phyloP scores from a whole-genome alignment of 2,888 invertebrate genomes.

The Cosmia pyralina region DNA sequence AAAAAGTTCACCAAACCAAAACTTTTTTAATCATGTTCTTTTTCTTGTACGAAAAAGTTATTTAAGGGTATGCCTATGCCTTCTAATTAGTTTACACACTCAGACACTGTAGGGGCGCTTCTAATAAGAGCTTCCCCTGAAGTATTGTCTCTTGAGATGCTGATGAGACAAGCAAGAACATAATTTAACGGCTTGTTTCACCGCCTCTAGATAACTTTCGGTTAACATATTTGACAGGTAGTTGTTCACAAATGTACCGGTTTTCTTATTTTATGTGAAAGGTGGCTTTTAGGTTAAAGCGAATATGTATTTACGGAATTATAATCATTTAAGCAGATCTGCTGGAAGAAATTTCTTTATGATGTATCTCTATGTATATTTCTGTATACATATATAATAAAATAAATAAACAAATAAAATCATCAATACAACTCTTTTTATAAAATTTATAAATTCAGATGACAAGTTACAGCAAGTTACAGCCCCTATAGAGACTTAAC shows the following conservation, averaged over 20 bases:
- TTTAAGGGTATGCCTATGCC: neutral
- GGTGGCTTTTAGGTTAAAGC: no score
- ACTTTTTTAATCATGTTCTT: conserved; percentile 34
- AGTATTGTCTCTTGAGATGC: conserved; percentile 1
- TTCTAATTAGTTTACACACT: conserved; percentile 6
- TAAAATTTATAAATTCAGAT: no score
- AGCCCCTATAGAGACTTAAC: no score
- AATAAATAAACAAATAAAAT: no score
- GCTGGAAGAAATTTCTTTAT: no score
- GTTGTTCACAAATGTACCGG: neutral
- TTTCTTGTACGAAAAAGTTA: conserved; percentile 10
- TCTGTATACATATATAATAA: no score
- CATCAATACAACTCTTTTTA: no score
- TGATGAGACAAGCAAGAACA: neutral
- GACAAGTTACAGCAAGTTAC: no score
- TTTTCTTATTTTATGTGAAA: no score
- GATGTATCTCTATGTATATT: no score
- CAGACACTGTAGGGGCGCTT: neutral
- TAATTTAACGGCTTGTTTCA: neutral
- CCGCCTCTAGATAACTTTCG: neutral
- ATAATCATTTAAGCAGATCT: no score
- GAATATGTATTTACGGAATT: no score
- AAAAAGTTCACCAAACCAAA: conserved; percentile 5
- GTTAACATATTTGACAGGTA: neutral
- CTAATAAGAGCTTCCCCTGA: neutral